Evolutionary conservation across 1,140 invertebrate species (phyloP), one percentile per base, ranked within the genome.

Genomic region (Drosophila bipectinata): DNA sequence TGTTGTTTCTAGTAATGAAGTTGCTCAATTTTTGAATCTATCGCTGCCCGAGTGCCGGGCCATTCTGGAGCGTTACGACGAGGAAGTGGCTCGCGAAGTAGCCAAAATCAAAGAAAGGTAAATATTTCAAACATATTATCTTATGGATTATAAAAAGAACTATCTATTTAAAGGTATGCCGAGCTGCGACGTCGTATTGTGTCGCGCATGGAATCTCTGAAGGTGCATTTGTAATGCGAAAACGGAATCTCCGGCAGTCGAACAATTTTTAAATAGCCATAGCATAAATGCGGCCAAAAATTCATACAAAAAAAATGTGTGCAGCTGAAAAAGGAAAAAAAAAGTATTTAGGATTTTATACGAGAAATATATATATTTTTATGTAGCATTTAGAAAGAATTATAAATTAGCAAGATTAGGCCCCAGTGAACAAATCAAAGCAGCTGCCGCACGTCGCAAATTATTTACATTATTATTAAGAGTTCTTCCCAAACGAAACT

Each of bases 21-120:
- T 98, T 57, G 96, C 97, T 68, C 96, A 97, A 90, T 97, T 96
- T 93, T 92, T 98, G 48, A 96, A 97, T 92, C 92, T 98, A 45
- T 96, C 96, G 54, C 89, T 96, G 69, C 94, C 94, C 37, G 96
- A 97, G 79, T 96, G 96, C 81, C 93, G 94, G 44, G 95, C 96
- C 49, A 97, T 98, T 90, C 89, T 97, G 39, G 94, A 95, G 69
- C 95, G 96, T 89, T 97, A 96, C 92, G 93, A 95, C 79, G 93
- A 95, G 60, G 96, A 97, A 92, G 95, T 97, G 91, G 95, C 96
- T 63, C 93, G 94, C 21, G 96, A 97, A 90, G 93, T 96, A 51
- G 87, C 93, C 47, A 92, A 94, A 81, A 93, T 97, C 45, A 94
- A 94, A 92, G 93, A 95, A 69, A 97, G 95, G 96, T 97, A 92